Base-by-base conservation (phyloP, 2,888 invertebrate genomes). In the Paralinhomoeus sp. region DNA sequence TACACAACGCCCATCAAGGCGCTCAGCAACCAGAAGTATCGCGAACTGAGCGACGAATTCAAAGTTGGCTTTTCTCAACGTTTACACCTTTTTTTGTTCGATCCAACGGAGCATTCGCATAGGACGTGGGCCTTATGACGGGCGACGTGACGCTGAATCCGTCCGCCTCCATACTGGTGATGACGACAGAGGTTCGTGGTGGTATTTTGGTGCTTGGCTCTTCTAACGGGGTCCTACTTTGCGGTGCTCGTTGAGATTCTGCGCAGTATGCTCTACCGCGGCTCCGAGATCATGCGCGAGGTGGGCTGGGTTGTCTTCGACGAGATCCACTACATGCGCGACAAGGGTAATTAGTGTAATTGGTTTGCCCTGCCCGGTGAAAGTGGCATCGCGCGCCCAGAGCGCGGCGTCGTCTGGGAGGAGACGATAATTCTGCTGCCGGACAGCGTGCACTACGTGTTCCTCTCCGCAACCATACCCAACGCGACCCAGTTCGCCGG, bases 231-330 rank as follows among this genome's bases (percentile, higher is more conserved):
- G n/a, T n/a, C n/a, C n/a, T n/a, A n/a, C n/a, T n/a, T n/a, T n/a
- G n/a, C n/a, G n/a, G n/a, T n/a, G n/a, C n/a, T n/a, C n/a, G n/a
- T 37, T 39, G 62, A 79, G 77, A 99, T 99, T 73, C 69, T 99
- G 49, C 72, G 97, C 49, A 89, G 87, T 58, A 97, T 99, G 97
- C 69, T 99, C 45, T 99, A 97, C 62, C 72, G 93, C 60, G 97
- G 97, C 41, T 89, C 89, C 35, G 91, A 97, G 71, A 77, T 99
- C 22, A 91, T 91, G 81, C 73, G 91, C 47, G 97, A 99, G 73
- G 91, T 99, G 1, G 93, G 91, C 41, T 99, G 97, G 97, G 97
- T 99, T 1, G 73, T 99, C 43, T 99, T 99, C 68, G 97, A 99
- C 63, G 97, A 99, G 69, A 99, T 99, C 56, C 97, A 99, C 68